Evolutionary conservation across 2,888 invertebrate species (phyloP).

Genomic region (Helicoverpa assulta): DNA sequence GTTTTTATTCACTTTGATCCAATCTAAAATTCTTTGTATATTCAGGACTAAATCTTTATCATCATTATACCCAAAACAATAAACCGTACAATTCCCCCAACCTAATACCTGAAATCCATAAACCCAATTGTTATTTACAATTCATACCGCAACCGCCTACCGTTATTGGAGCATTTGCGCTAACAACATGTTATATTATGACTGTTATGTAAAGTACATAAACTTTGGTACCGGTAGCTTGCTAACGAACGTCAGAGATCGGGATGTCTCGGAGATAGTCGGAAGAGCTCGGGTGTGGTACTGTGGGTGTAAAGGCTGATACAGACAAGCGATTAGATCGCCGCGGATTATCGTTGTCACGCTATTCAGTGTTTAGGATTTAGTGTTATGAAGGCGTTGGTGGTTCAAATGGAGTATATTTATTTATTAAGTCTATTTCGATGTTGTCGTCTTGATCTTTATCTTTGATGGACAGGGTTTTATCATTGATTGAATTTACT

Average conservation of each 20-base stretch:
- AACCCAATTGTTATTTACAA: conserved; percentile 48
- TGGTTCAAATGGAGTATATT: conserved; percentile 11
- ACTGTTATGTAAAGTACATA: conserved; percentile 53
- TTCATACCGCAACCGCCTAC: conserved; percentile 31
- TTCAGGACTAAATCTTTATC: background rate
- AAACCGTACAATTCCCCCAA: background rate
- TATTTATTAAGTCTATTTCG: background rate
- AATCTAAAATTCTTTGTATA: background rate
- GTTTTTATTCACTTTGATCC: background rate
- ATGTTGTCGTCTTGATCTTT: background rate
- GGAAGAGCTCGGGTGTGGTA: conserved; percentile 46
- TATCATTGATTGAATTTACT: background rate
- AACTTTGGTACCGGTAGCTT: conserved; percentile 51
- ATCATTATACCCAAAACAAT: background rate
- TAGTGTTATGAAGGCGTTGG: conserved; percentile 21
- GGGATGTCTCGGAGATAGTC: conserved; percentile 45
- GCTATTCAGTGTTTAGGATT: conserved; percentile 29
- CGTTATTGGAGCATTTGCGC: conserved; percentile 35
- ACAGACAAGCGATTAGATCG: conserved; percentile 47
- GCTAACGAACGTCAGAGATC: conserved; percentile 63
- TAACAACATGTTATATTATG: conserved; percentile 48
- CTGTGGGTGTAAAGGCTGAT: conserved; percentile 40
- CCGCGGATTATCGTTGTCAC: conserved; percentile 22
- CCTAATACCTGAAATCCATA: conserved; percentile 3
- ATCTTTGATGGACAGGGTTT: background rate